phyloP scores from a whole-genome alignment of 2,797 vertebrate genomes.

The Salarias fasciatus region DNA sequence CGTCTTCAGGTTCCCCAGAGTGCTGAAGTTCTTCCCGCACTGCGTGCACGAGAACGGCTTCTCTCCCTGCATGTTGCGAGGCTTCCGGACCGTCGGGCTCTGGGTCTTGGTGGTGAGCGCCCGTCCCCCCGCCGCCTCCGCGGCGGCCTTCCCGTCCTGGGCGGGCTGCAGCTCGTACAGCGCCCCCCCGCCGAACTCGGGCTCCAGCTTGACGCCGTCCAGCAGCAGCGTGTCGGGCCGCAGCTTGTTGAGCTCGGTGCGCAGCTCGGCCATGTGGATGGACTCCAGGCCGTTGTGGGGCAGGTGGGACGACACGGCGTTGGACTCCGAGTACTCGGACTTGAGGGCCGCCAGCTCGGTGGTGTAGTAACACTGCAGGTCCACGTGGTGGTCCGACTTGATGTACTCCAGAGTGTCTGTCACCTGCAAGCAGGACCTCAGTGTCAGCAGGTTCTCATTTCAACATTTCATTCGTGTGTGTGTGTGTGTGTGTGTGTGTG shows the following conservation, averaged over 20 bases:
- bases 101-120: conserved; percentile 40
- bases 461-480: too few species aligned
- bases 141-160: too few species aligned
- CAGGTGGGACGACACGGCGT: conserved; percentile 68
- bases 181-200: conserved; percentile 59
- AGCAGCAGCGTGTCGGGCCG: conserved; percentile 74
- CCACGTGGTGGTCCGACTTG: conserved; percentile 83
- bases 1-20: conserved; percentile 85
- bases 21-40: conserved; percentile 86
- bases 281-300: conserved; percentile 80
- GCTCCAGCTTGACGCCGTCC: conserved; percentile 76
- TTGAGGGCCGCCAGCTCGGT: conserved; percentile 76
- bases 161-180: conserved; percentile 74
- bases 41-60: conserved; percentile 85
- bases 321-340: conserved; percentile 71
- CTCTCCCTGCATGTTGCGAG: conserved; percentile 82
- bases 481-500: too few species aligned
- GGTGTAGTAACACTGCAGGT: conserved; percentile 84
- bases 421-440: conserved; percentile 59
- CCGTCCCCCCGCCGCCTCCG: conserved; percentile 27
- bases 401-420: conserved; percentile 85
- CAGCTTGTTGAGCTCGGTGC: conserved; percentile 84
- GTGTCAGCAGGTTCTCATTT: too few species aligned
- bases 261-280: conserved; percentile 86
- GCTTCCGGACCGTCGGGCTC: conserved; percentile 66